Percentiles rank a stretch among this genome's conserved stretches.
Evolutionary conservation across 2,797 vertebrate genomes (phyloP).

Genomic region (Chelon labrosus): DNA sequence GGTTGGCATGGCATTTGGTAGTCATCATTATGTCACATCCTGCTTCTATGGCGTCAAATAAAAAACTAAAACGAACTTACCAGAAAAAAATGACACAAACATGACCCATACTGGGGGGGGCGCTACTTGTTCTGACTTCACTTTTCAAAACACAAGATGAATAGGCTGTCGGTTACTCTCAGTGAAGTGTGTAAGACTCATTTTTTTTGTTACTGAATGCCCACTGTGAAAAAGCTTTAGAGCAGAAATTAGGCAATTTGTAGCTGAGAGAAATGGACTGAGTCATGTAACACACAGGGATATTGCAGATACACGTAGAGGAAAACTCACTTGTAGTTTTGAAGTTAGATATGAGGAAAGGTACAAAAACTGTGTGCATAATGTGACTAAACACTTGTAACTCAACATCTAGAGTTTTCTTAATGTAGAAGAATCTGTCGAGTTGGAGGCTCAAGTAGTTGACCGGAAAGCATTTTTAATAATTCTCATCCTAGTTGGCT

Average conservation of each 20-base stretch:
- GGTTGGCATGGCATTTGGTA: background rate
- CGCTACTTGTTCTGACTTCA: too few relatives aligned
- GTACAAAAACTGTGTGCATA: background rate
- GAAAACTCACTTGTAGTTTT: background rate
- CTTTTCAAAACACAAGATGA: slow-evolving; percentile 22
- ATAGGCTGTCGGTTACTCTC: slow-evolving; percentile 14
- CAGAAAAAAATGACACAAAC: too few relatives aligned
- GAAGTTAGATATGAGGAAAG: background rate
- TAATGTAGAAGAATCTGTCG: background rate
- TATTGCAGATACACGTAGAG: background rate
- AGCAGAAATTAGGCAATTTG: slow-evolving; percentile 1
- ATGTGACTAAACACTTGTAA: background rate
- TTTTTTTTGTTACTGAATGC: slow-evolving; percentile 10
- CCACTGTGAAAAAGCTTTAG: background rate
- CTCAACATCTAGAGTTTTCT: background rate
- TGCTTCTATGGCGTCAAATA: too few relatives aligned
- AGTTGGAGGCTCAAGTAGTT: background rate
- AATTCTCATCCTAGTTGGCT: background rate
- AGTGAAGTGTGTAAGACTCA: background rate
- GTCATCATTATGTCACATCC: too few relatives aligned
- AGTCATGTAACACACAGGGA: background rate
- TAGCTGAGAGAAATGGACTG: slow-evolving; percentile 5
- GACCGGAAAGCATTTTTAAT: background rate
- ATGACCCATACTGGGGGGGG: too few relatives aligned
- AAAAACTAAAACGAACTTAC: too few relatives aligned